Evolutionary conservation across 1,140 invertebrate genomes (phyloP).

Genomic region (Heterodera carotae): DNA sequence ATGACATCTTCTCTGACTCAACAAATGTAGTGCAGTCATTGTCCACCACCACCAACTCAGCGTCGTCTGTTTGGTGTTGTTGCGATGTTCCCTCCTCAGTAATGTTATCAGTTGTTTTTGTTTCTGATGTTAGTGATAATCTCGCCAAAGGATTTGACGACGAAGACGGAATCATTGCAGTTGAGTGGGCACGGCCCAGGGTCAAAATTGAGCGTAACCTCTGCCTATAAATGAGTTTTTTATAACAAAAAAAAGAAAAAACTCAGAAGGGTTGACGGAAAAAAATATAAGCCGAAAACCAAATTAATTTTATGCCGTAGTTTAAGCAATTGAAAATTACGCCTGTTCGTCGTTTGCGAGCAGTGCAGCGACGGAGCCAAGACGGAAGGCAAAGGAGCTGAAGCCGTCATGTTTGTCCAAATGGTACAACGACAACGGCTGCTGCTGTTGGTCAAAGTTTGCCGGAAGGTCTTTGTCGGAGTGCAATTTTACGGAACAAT

Average conservation of each 20-base stretch:
- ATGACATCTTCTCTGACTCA: neutral
- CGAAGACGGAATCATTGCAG: neutral
- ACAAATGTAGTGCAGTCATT: neutral
- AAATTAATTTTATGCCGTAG: neutral
- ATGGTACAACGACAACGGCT: neutral
- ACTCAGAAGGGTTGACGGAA: neutral
- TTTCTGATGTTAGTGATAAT: neutral
- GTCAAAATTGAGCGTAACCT: neutral
- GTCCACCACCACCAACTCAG: neutral
- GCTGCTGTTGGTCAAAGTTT: neutral
- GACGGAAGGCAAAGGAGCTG: conserved; percentile 16
- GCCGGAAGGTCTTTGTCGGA: conserved; percentile 19
- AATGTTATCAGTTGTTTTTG: neutral
- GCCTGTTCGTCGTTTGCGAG: conserved; percentile 15
- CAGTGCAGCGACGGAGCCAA: conserved; percentile 19
- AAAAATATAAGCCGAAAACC: too few relatives aligned
- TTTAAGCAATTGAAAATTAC: neutral
- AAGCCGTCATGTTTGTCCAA: conserved; percentile 31
- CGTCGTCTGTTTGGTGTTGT: neutral
- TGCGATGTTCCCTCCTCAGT: neutral
- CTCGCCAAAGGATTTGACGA: neutral
- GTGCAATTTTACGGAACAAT: conserved; percentile 4
- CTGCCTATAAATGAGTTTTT: too few relatives aligned
- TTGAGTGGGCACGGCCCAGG: too few relatives aligned
- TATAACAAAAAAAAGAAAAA: too few relatives aligned